Base-by-base conservation (phyloP, 2,888 invertebrate species). In the Epistrophe grossulariae region DNA sequence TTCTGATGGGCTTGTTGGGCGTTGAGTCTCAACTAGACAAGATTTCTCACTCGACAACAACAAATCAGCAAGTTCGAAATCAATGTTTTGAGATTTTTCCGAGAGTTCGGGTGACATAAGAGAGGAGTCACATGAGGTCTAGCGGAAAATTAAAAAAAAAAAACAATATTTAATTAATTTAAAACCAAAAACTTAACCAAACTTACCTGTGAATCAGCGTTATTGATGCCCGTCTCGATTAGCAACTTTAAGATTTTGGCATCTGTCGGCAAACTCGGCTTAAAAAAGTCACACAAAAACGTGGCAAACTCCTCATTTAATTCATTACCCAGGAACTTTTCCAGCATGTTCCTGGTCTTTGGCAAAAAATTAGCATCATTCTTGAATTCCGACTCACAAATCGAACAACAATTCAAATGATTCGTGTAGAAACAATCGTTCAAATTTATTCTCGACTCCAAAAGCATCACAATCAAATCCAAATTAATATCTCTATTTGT, bases 201-300 rank as follows among this genome's bases (percentile, higher is more conserved):
- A 84, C 89, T 88, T 52, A 90, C 90, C 88, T 91, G 91, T 0
- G 92, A 89, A n/a, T 93, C 93, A 0, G 92, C 92, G 89, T 93
- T 93, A 90, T 92, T 95, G 70, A 94, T 97, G 79, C 97, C 97
- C 9, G 97, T 95, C 89, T 97, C 97, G 64, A 97, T 93, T 38
- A 97, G 93, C 40, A 97, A 93, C 89, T 95, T 95, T 71, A 97
- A 91, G 40, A 95, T 95, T 88, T 96, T 95, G 4, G 95, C 94
- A 91, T 97, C 97, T 0, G 95, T 94, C 4, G 95, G 95, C 92
- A 95, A 93, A 62, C 94, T 94, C 1, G 95, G 94, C 19, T 94
- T 94, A 45, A 94, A 94, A 79, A 94, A 93, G 15, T 94, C 94
- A 72, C 93, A 92, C 48, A 94, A 93, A 60, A 93, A 91, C 57